Evolutionary conservation across 2,797 vertebrate genomes (phyloP).

Genomic region (Strix occidentalis): DNA sequence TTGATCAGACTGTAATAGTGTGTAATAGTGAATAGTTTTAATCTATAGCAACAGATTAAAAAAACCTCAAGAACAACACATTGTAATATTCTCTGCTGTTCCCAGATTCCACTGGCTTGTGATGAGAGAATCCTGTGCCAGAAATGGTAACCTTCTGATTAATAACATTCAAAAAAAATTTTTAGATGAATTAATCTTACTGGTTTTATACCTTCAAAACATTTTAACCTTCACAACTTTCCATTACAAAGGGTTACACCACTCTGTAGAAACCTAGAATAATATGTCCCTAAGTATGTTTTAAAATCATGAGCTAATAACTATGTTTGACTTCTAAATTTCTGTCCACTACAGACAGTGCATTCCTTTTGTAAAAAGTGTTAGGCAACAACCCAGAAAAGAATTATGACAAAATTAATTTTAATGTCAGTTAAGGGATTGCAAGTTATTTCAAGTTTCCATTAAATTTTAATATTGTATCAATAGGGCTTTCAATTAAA

Average conservation of each 20-base stretch:
- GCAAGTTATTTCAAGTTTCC: not conserved
- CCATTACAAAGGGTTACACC: not conserved
- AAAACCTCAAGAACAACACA: not conserved
- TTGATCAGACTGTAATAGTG: not conserved
- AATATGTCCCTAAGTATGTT: not conserved
- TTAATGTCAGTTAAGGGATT: not conserved
- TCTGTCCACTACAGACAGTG: not conserved
- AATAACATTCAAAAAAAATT: not conserved
- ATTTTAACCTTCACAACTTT: not conserved
- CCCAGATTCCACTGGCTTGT: not conserved
- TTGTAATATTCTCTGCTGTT: not conserved
- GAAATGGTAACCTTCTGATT: not conserved
- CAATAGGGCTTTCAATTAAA: not conserved
- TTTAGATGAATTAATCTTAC: not conserved
- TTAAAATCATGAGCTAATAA: not conserved
- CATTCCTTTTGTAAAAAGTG: not conserved
- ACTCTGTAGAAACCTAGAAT: not conserved
- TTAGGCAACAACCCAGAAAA: not conserved
- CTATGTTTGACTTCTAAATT: not conserved
- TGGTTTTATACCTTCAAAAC: not conserved
- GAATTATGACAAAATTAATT: not conserved
- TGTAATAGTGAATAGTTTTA: not conserved
- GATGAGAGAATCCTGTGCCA: not conserved
- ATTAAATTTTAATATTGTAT: not conserved
- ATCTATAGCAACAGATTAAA: not conserved